Percentiles rank a stretch among this genome's conserved stretches.
These are phyloP conservation scores for Listrodromus nycthemerus DNA, from an alignment of 2,888 invertebrate species.

Conservation along the genomic window DNA sequence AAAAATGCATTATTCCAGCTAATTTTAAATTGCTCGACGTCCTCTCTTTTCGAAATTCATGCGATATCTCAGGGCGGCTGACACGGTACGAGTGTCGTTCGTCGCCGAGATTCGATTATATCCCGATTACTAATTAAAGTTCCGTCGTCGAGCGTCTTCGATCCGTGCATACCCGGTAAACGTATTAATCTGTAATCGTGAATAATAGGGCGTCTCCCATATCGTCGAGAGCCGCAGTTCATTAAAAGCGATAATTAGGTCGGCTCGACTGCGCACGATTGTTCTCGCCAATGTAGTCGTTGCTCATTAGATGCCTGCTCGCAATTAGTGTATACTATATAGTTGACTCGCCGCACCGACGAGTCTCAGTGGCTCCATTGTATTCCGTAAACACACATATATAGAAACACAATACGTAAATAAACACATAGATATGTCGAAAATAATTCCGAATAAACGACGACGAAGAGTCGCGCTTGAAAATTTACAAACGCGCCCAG, in stretches of 20 bases:
- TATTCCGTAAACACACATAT: constrained; percentile 17
- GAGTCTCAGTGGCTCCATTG: constrained; percentile 31
- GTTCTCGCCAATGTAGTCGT: constrained; percentile 23
- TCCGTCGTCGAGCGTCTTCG: constrained; percentile 6
- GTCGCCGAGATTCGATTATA: constrained; percentile 21
- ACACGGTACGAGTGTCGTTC: background rate
- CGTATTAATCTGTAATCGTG: constrained; percentile 20
- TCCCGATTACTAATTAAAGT: constrained; percentile 28
- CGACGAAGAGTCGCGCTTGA: constrained; percentile 29
- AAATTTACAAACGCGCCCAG: constrained; percentile 39
- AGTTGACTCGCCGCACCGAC: constrained; percentile 19
- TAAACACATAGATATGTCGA: background rate
- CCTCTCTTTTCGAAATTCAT: background rate
- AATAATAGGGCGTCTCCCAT: background rate
- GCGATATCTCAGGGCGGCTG: background rate
- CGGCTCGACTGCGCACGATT: constrained; percentile 27
- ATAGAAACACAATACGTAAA: no score
- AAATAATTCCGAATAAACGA: constrained; percentile 49
- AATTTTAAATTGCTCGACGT: background rate
- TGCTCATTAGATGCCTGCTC: constrained; percentile 12
- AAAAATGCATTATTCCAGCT: background rate
- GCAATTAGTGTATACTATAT: constrained; percentile 26
- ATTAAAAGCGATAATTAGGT: constrained; percentile 45
- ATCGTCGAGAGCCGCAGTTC: constrained; percentile 13
- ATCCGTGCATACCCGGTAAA: background rate